Conservation (phyloP, 2,888 invertebrate species). For the Brachynemurus nebulosus region DNA sequence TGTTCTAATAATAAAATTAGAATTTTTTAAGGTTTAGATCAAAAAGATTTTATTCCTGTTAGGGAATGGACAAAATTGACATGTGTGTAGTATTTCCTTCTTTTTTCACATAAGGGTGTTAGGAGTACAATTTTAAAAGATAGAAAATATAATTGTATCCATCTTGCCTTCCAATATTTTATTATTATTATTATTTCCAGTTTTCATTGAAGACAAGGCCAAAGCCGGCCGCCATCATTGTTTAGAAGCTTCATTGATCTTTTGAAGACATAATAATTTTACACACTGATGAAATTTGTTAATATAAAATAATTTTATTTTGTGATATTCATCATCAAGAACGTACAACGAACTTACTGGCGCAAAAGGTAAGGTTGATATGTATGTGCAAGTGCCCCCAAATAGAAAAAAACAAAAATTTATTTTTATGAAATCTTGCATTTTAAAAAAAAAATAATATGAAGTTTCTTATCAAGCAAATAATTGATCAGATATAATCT, state of each 20-base stretch:
- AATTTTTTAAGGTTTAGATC: too few relatives aligned
- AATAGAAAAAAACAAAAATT: neutral
- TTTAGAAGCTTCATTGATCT: neutral
- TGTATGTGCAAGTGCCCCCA: slow-evolving; percentile 7
- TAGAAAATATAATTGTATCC: too few relatives aligned
- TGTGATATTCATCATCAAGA: neutral
- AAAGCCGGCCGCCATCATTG: slow-evolving; percentile 11
- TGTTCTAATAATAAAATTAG: too few relatives aligned
- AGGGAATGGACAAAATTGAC: too few relatives aligned
- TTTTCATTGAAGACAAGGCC: too few relatives aligned
- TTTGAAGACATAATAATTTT: neutral
- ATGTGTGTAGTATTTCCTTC: too few relatives aligned
- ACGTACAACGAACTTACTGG: slow-evolving; percentile 4
- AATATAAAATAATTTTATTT: neutral
- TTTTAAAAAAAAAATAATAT: slow-evolving; percentile 4
- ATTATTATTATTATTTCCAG: too few relatives aligned
- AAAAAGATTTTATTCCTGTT: too few relatives aligned
- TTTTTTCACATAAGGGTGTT: too few relatives aligned
- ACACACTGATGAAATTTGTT: neutral
- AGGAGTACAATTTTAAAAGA: too few relatives aligned
- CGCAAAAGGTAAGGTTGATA: slow-evolving; percentile 11
- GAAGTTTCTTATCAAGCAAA: slow-evolving; percentile 5
- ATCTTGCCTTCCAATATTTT: too few relatives aligned
- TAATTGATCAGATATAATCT: slow-evolving; percentile 1
- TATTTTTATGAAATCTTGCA: neutral